Percentiles rank a stretch among this genome's conserved stretches.
These are phyloP conservation scores for Ctenicera cuprea DNA, from an alignment of 2,888 invertebrate genomes.

Conservation along the genomic window DNA sequence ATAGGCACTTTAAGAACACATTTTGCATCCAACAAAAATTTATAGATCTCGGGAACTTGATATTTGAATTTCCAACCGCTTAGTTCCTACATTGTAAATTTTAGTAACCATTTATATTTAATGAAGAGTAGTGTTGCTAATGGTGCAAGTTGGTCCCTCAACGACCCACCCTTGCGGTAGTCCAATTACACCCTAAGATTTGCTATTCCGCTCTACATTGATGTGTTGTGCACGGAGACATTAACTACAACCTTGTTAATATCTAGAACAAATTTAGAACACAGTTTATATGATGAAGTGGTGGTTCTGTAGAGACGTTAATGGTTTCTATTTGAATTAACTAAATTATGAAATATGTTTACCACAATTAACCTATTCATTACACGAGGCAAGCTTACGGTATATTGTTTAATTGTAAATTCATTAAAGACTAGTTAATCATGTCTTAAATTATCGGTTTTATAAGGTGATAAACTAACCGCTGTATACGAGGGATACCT, in stretches of 20 bases:
- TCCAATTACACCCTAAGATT: constrained; percentile 43
- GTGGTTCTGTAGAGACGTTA: constrained; percentile 11
- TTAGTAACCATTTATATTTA: constrained; percentile 43
- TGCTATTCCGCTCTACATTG: constrained; percentile 35
- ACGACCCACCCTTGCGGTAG: constrained; percentile 53
- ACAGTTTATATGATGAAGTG: constrained; percentile 35
- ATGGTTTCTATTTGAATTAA: constrained; percentile 23
- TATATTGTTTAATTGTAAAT: constrained; percentile 1
- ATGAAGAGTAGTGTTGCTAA: constrained; percentile 61
- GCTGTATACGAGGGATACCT: too few relatives aligned
- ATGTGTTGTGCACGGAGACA: constrained; percentile 37
- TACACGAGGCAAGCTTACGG: background rate
- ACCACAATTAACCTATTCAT: constrained; percentile 13
- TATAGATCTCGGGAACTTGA: constrained; percentile 28
- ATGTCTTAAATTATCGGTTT: background rate
- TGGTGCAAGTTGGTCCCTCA: constrained; percentile 59
- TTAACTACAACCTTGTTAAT: constrained; percentile 36
- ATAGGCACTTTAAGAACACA: constrained; percentile 31
- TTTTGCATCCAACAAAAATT: constrained; percentile 26
- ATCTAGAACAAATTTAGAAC: constrained; percentile 36
- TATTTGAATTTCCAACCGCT: constrained; percentile 30
- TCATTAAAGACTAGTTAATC: constrained; percentile 1
- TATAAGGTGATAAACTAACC: background rate
- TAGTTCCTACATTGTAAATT: constrained; percentile 40
- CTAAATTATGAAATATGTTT: constrained; percentile 23